Percentiles rank a stretch among this genome's conserved stretches.
phyloP scores from a whole-genome alignment of 2,113 vertebrate genomes.

The Poicephalus meyeri region DNA sequence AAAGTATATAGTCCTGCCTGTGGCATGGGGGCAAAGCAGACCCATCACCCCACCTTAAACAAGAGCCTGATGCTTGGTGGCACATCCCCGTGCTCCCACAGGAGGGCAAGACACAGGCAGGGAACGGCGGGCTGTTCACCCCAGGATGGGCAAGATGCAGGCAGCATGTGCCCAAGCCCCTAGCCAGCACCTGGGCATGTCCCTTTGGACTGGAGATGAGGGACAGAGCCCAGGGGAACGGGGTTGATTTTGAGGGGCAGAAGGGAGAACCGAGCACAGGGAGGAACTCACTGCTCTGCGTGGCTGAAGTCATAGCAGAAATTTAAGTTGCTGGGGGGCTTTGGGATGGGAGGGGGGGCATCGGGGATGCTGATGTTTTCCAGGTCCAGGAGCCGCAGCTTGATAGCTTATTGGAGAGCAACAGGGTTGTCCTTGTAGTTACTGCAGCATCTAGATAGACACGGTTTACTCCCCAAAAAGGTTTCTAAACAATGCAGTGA shows the following conservation, averaged over 20 bases:
- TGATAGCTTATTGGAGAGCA: no score
- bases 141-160: neutral
- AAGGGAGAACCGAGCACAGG: neutral
- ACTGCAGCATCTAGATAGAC: no score
- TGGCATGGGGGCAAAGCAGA: neutral
- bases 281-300: constrained; percentile 77
- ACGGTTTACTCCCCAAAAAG: no score
- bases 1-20: neutral
- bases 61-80: rapidly evolving
- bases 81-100: neutral
- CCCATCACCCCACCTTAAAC: rapidly evolving
- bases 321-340: constrained; percentile 93
- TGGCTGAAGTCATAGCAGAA: constrained; percentile 96
- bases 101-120: neutral
- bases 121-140: neutral
- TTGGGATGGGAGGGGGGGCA: constrained; percentile 84
- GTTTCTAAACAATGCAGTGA: no score
- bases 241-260: neutral
- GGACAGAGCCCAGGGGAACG: neutral
- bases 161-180: neutral
- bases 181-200: neutral
- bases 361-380: constrained; percentile 94
- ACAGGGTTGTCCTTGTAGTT: no score
- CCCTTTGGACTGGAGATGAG: neutral
- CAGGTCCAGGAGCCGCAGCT: constrained; percentile 92